phyloP scores from a whole-genome alignment of 2,797 vertebrate species.

The Alauda arvensis region DNA sequence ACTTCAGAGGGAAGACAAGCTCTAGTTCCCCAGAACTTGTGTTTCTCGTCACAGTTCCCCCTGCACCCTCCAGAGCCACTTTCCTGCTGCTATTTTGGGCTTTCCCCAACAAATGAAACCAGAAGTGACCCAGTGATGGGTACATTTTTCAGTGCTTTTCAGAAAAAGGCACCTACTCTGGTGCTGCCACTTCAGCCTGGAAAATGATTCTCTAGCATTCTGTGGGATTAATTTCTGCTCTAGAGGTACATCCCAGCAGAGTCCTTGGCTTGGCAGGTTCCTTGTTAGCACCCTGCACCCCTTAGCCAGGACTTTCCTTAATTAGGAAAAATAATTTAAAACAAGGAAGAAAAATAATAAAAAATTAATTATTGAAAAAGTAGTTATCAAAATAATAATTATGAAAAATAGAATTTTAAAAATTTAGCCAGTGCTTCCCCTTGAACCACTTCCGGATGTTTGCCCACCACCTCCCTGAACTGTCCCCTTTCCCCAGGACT shows the following conservation, averaged over 20 bases:
- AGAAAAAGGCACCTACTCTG: not conserved
- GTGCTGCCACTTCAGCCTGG: not conserved
- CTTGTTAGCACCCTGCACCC: not conserved
- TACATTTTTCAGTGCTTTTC: constrained; percentile 4
- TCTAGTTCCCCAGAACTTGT: constrained; percentile 18
- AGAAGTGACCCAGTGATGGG: not conserved
- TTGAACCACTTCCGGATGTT: not conserved
- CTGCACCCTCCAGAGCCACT: not conserved
- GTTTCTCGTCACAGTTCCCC: constrained; percentile 12
- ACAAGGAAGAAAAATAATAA: not conserved
- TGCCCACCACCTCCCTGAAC: not conserved
- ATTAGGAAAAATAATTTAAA: not conserved
- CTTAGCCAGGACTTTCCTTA: not conserved
- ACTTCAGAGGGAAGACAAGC: not conserved
- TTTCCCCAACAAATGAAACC: constrained; percentile 41
- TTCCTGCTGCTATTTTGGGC: constrained; percentile 27
- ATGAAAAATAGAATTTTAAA: not conserved
- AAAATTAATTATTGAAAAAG: not conserved
- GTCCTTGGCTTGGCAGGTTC: not conserved
- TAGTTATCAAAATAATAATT: not conserved
- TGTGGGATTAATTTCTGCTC: not conserved
- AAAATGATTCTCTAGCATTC: not conserved
- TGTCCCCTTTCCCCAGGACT: not conserved
- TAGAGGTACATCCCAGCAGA: not conserved
- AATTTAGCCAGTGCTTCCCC: not conserved